Evolutionary conservation across 2,113 vertebrate genomes (phyloP).

Genomic region (Vulpes lagopus): DNA sequence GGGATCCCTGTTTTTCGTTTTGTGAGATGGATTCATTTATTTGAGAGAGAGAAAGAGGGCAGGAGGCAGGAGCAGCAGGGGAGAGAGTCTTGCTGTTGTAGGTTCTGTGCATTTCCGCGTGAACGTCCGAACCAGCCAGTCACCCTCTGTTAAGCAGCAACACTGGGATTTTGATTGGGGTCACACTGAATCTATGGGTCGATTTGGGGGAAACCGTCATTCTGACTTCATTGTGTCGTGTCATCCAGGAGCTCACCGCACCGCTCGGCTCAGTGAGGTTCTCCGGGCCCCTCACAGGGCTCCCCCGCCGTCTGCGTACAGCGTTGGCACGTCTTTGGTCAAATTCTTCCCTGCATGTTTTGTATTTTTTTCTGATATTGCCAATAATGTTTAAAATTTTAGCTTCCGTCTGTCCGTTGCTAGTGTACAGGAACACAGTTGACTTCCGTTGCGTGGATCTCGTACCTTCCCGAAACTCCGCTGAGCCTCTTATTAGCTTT

Average conservation of each 20-base stretch:
- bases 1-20: background rate
- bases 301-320: rapidly evolving
- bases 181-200: rapidly evolving
- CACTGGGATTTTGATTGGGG: background rate
- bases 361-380: background rate
- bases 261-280: background rate
- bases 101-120: background rate
- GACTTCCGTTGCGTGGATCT: rapidly evolving
- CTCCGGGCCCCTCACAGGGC: rapidly evolving
- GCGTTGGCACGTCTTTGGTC: background rate
- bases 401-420: no score
- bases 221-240: rapidly evolving
- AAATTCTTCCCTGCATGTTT: background rate
- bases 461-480: background rate
- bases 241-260: background rate
- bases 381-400: background rate
- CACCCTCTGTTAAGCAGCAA: rapidly evolving
- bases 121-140: rapidly evolving
- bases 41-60: background rate
- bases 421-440: rapidly evolving
- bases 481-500: rapidly evolving
- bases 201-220: rapidly evolving
- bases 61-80: no score
- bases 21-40: background rate
- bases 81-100: background rate